Conservation (phyloP, 2,888 invertebrate species). For the Piscicola geometra region DNA sequence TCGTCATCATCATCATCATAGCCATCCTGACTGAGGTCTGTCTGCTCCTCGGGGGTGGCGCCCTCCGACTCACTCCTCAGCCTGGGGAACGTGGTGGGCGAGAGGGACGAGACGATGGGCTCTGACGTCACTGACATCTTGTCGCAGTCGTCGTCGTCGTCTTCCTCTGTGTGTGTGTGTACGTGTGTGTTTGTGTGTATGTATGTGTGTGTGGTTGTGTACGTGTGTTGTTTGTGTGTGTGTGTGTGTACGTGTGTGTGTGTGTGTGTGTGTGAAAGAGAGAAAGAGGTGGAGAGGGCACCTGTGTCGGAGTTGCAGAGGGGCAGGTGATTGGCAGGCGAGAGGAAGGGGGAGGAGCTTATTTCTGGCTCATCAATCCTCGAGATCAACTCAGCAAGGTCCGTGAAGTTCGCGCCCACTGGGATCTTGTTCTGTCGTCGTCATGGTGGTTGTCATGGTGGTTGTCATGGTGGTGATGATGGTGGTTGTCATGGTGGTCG, state of each 20-base stretch:
- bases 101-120: conserved; percentile 36
- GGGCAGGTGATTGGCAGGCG: neutral
- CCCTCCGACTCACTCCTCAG: conserved; percentile 37
- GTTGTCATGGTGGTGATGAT: too few species aligned
- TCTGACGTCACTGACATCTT: conserved; percentile 43
- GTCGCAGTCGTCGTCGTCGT: conserved; percentile 43
- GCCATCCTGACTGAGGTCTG: conserved; percentile 20
- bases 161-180: conserved; percentile 32
- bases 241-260: too few species aligned
- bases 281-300: too few species aligned
- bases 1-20: conserved; percentile 34
- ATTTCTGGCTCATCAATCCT: conserved; percentile 50
- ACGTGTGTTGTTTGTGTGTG: too few species aligned
- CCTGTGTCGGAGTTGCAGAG: conserved; percentile 33
- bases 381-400: conserved; percentile 55
- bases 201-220: too few species aligned
- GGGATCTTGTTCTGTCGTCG: conserved; percentile 45
- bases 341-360: neutral
- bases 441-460: neutral
- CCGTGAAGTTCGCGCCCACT: conserved; percentile 53
- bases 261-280: too few species aligned
- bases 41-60: conserved; percentile 32
- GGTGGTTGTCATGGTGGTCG: neutral
- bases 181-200: too few species aligned
- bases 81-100: conserved; percentile 17